These are phyloP conservation scores for Dolichopus griseipennis DNA, from an alignment of 2,888 invertebrate species.

Conservation along the genomic window DNA sequence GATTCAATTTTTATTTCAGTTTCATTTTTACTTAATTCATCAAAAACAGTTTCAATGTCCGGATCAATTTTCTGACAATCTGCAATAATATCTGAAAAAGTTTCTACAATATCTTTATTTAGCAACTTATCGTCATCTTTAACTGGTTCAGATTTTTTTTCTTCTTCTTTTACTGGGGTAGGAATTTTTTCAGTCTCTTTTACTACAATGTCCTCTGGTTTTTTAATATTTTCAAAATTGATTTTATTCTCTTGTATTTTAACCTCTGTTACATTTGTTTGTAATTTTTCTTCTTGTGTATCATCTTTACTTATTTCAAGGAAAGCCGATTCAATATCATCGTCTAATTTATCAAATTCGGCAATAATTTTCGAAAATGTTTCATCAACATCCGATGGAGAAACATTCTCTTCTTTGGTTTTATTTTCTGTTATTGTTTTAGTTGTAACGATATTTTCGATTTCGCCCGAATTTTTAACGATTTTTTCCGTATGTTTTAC, in stretches of 20 bases:
- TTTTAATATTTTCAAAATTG: background rate
- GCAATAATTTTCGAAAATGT: conserved; percentile 4
- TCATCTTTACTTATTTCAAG: background rate
- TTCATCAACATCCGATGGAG: background rate
- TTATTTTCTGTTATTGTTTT: background rate
- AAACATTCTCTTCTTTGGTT: background rate
- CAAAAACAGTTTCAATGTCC: background rate
- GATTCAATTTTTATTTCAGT: background rate
- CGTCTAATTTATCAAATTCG: conserved; percentile 1
- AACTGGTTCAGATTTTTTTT: background rate
- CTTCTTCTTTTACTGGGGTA: background rate
- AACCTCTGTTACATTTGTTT: background rate
- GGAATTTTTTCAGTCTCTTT: background rate
- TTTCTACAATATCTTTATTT: background rate
- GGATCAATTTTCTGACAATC: background rate
- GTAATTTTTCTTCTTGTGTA: background rate
- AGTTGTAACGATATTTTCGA: background rate
- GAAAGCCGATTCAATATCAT: background rate
- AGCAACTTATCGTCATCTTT: too few species aligned
- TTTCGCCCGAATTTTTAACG: background rate
- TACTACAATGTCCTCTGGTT: background rate
- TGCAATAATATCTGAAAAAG: background rate
- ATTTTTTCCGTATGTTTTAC: too few species aligned
- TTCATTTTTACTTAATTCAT: conserved; percentile 1
- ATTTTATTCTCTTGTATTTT: background rate